Evolutionary conservation across 2,797 vertebrate genomes (phyloP).

Genomic region (Periophthalmus magnuspinnatus): DNA sequence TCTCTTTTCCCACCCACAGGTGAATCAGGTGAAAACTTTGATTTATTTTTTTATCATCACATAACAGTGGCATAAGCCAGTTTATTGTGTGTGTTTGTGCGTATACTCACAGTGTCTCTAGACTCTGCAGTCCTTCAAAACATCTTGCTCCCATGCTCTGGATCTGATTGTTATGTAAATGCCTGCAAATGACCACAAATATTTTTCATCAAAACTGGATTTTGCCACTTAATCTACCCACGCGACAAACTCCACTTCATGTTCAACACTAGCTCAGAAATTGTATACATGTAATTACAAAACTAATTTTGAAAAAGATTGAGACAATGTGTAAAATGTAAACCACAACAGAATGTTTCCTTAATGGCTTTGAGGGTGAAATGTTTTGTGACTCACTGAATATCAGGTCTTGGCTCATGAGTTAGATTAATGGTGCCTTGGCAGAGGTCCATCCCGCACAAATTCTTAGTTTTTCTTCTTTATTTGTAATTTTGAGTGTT

Average conservation of each 20-base stretch:
- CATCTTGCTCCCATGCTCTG: slow-evolving; percentile 86
- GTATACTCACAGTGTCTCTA: slow-evolving; percentile 94
- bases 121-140: slow-evolving; percentile 90
- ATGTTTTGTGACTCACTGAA: background rate
- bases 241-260: slow-evolving; percentile 16
- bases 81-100: background rate
- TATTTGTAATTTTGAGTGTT: background rate
- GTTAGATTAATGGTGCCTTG: background rate
- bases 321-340: background rate
- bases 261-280: slow-evolving; percentile 16
- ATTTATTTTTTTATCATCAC: too few species aligned
- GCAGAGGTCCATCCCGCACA: background rate
- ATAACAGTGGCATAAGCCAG: slow-evolving; percentile 6
- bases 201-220: slow-evolving; percentile 40
- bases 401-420: too few species aligned
- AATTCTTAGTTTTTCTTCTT: background rate
- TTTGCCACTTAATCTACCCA: slow-evolving; percentile 21
- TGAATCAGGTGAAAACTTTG: background rate
- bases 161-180: slow-evolving; percentile 96
- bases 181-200: slow-evolving; percentile 73
- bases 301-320: background rate
- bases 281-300: slow-evolving; percentile 17
- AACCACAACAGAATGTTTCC: background rate
- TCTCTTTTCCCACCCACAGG: background rate
- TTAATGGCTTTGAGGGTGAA: background rate